Percentiles rank a stretch among this genome's conserved stretches.
These are phyloP conservation scores for Endomychus coccineus DNA, from an alignment of 2,888 invertebrate species.

Conservation along the genomic window DNA sequence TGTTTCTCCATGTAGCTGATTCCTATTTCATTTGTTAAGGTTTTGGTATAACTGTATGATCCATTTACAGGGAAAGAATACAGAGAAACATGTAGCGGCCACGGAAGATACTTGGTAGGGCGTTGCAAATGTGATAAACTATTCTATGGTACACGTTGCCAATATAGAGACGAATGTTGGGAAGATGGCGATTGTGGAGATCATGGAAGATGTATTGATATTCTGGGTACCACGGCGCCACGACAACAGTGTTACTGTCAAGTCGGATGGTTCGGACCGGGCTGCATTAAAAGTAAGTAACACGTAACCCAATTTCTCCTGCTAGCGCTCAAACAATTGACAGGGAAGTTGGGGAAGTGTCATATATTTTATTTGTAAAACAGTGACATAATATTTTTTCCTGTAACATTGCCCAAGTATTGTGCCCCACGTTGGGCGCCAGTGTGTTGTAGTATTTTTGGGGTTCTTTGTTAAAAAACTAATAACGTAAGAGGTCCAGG, in stretches of 20 bases:
- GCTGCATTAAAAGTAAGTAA: conserved; percentile 71
- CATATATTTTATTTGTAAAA: too few relatives aligned
- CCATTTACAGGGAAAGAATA: conserved; percentile 58
- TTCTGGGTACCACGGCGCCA: conserved; percentile 74
- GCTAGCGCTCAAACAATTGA: too few relatives aligned
- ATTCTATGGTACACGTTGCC: conserved; percentile 76
- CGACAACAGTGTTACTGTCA: conserved; percentile 84
- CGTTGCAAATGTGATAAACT: conserved; percentile 76
- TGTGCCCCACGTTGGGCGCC: too few relatives aligned
- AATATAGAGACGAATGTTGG: conserved; percentile 82
- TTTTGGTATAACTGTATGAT: too few relatives aligned
- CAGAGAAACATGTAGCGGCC: conserved; percentile 76
- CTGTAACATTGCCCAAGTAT: neutral
- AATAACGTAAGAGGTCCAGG: too few relatives aligned
- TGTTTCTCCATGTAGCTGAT: too few relatives aligned
- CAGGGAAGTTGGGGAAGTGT: too few relatives aligned
- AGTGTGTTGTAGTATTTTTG: too few relatives aligned
- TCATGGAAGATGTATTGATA: conserved; percentile 77
- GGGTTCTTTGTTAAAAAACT: too few relatives aligned
- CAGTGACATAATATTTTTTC: too few relatives aligned
- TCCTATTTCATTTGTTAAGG: too few relatives aligned
- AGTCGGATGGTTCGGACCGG: conserved; percentile 78
- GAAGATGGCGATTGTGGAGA: conserved; percentile 79
- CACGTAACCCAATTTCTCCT: neutral
- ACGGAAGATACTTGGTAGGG: conserved; percentile 71